phyloP scores from a whole-genome alignment of 2,797 vertebrate genomes.

The Bovichtus variegatus region DNA sequence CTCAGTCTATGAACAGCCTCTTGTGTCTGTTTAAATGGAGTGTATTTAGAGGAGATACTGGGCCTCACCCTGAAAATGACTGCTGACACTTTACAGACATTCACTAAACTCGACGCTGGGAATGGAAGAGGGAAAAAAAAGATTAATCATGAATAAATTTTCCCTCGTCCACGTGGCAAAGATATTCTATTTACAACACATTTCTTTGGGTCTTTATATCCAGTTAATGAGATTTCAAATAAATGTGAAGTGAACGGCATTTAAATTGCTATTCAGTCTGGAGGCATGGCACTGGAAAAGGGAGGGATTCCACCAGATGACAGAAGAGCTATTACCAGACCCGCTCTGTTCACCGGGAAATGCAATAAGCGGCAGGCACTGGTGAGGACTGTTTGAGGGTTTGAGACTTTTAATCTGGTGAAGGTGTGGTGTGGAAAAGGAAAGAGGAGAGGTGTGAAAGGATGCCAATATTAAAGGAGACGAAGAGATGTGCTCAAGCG shows the following conservation, averaged over 20 bases:
- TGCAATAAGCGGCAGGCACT: conserved; percentile 58
- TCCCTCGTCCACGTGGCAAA: conserved; percentile 70
- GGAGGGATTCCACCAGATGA: conserved; percentile 74
- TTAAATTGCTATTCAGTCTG: conserved; percentile 83
- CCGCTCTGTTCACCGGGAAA: conserved; percentile 65
- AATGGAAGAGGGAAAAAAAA: conserved; percentile 62
- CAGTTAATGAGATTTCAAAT: conserved; percentile 86
- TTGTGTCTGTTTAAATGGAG: conserved; percentile 65
- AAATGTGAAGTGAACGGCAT: conserved; percentile 83
- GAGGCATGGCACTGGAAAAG: conserved; percentile 67
- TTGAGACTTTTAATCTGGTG: conserved; percentile 68
- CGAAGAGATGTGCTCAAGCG: conserved; percentile 12
- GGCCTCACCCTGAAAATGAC: conserved; percentile 69
- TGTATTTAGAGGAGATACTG: conserved; percentile 68
- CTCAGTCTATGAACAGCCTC: conserved; percentile 53
- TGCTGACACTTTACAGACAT: conserved; percentile 73
- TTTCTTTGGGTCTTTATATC: conserved; percentile 80
- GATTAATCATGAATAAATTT: conserved; percentile 81
- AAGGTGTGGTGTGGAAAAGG: conserved; percentile 48
- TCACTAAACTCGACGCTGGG: conserved; percentile 46
- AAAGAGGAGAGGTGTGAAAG: conserved; percentile 38
- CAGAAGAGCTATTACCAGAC: conserved; percentile 76
- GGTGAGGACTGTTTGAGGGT: conserved; percentile 51
- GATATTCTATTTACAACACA: conserved; percentile 84
- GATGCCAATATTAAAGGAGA: conserved; percentile 34